phyloP scores from a whole-genome alignment of 2,113 vertebrate genomes.

The Equus przewalskii region DNA sequence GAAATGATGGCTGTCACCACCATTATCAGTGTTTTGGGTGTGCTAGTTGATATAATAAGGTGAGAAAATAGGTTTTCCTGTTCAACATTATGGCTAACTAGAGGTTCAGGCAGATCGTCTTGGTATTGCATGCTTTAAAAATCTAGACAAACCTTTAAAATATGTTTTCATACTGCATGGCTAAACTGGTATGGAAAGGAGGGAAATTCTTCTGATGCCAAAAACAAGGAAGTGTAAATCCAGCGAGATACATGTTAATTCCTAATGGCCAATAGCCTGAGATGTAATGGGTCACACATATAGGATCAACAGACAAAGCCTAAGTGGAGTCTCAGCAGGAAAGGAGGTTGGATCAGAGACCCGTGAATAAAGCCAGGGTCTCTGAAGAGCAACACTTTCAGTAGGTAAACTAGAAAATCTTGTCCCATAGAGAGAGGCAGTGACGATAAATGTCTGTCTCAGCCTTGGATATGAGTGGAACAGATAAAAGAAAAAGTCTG shows the following conservation, averaged over 20 bases:
- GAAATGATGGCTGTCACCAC: not conserved
- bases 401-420: constrained; percentile 22
- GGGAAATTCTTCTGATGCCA: constrained; percentile 17
- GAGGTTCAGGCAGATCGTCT: constrained; percentile 21
- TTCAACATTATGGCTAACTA: not conserved
- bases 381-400: not conserved
- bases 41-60: not conserved
- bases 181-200: not conserved
- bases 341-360: not conserved
- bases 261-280: not conserved
- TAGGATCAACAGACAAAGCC: not conserved
- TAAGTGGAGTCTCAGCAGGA: not conserved
- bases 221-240: constrained; percentile 24
- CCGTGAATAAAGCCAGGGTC: not conserved
- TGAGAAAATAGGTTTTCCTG: not conserved
- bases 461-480: not conserved
- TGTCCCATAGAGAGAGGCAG: not conserved
- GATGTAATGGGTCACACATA: not conserved
- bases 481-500: not conserved
- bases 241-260: constrained; percentile 24
- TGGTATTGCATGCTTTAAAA: constrained; percentile 25
- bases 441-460: not conserved
- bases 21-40: not conserved
- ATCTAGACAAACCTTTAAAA: constrained; percentile 37
- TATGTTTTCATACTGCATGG: constrained; percentile 7